Percentiles rank a stretch among this genome's conserved stretches.
phyloP scores from a whole-genome alignment of 1,140 invertebrate genomes.

The Drosophila ogumai region DNA sequence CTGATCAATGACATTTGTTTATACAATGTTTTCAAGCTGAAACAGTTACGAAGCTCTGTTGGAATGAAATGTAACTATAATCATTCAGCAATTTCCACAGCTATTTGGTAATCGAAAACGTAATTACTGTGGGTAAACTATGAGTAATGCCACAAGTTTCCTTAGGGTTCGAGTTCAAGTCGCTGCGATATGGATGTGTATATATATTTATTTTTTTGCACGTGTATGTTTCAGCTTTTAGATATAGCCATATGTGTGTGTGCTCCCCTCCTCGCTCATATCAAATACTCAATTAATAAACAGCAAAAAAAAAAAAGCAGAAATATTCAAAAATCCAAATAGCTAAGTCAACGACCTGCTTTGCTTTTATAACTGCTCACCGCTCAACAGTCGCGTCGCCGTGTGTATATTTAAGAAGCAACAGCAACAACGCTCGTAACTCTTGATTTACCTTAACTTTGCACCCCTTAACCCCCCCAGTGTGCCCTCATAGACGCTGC shows the following conservation, averaged over 20 bases:
- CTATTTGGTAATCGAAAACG: constrained; percentile 14
- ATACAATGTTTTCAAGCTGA: neutral
- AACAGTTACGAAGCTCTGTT: constrained; percentile 9
- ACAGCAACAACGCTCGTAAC: constrained; percentile 47
- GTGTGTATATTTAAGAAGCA: constrained; percentile 52
- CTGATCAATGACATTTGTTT: neutral
- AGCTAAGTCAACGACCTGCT: constrained; percentile 84
- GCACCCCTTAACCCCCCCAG: constrained; percentile 6
- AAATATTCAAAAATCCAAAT: constrained; percentile 69
- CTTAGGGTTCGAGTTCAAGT: constrained; percentile 29
- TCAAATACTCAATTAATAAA: constrained; percentile 85
- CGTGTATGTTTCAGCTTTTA: constrained; percentile 14
- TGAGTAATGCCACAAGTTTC: constrained; percentile 27
- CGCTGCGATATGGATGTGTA: constrained; percentile 1
- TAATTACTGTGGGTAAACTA: constrained; percentile 20
- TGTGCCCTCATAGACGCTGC: constrained; percentile 43
- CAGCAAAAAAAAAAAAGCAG: constrained; percentile 58
- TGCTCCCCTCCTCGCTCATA: constrained; percentile 47
- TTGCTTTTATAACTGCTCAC: constrained; percentile 80
- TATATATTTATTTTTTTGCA: constrained; percentile 24
- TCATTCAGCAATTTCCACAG: constrained; percentile 8
- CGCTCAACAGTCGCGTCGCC: constrained; percentile 31
- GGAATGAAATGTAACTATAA: neutral
- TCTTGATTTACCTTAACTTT: constrained; percentile 40
- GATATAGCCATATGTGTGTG: constrained; percentile 13